Base-by-base conservation (phyloP, 2,797 vertebrate species). In the Oryzias dopingdopingensis region DNA sequence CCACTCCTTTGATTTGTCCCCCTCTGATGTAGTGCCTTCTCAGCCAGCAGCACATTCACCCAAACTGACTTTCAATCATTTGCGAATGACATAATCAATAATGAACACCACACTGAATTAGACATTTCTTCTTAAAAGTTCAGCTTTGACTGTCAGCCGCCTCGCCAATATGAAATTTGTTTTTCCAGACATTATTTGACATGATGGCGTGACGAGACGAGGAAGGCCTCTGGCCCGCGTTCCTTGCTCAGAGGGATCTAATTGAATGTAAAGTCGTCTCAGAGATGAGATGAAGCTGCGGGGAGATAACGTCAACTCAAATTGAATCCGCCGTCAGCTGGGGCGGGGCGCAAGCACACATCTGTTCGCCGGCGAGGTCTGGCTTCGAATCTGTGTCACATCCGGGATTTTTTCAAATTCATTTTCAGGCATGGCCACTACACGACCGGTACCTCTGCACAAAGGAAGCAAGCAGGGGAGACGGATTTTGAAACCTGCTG, bases 271-370 rank as follows among this genome's bases (percentile, higher is more conserved):
- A 82, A 74, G 65, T 79, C 68, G 46, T 63, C 71, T 66, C 74
- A 73, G 55, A 68, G 77, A 87, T 83, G 70, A 85, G 80, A 82
- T 72, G 62, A 84, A 73, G 79, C 74, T 17, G 4, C 56, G n/a
- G 24, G 4, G 32, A 77, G 78, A 84, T 82, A 86, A 82, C 82
- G 66, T 52, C 52, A 78, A 67, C 59, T 71, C 66, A 87, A 85
- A 87, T 77, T 82, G 67, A 84, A 85, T 87, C 67, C 63, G 66
- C 73, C 70, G 67, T 64, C 75, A 68, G 74, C 69, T 53, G 41
- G 37, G 1, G 45, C 15, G 56, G n/a, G 53, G 49, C 29, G 16
- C 59, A 46, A 46, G 76, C 61, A 50, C 23, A 37, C 79, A 64
- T 74, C 40, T 16, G 44, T 65, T 76, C 61, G 55, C 12, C 52